Evolutionary conservation across 2,888 invertebrate species (phyloP).

Genomic region (Calameuta pallipes): DNA sequence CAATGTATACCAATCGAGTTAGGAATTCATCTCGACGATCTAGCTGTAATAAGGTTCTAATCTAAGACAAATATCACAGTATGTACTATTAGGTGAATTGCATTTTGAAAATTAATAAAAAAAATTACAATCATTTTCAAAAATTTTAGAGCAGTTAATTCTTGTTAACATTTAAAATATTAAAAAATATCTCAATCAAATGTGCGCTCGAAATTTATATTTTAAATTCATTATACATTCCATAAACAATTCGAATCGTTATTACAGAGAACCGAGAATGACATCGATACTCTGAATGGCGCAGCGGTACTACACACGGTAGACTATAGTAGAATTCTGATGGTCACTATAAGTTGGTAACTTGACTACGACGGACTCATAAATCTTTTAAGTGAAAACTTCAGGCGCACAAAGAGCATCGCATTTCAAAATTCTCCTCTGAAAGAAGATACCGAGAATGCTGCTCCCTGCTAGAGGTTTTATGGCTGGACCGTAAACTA

Average conservation of each 20-base stretch:
- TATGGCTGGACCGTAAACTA: background rate
- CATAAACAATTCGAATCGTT: conserved; percentile 39
- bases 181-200: background rate
- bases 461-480: background rate
- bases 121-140: background rate
- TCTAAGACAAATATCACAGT: background rate
- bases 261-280: conserved; percentile 22
- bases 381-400: background rate
- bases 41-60: background rate
- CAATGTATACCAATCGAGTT: background rate
- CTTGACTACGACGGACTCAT: background rate
- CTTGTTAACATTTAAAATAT: background rate
- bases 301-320: background rate
- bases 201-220: background rate
- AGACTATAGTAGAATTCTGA: background rate
- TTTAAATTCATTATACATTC: conserved; percentile 37
- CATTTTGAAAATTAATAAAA: background rate
- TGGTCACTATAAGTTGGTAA: background rate
- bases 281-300: conserved; percentile 34
- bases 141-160: background rate
- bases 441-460: background rate
- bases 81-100: background rate
- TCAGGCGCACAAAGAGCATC: conserved; percentile 26
- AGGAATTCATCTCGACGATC: background rate
- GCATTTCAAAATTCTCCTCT: conserved; percentile 21